phyloP scores from a whole-genome alignment of 2,113 vertebrate genomes.

The Corvus cornix region DNA sequence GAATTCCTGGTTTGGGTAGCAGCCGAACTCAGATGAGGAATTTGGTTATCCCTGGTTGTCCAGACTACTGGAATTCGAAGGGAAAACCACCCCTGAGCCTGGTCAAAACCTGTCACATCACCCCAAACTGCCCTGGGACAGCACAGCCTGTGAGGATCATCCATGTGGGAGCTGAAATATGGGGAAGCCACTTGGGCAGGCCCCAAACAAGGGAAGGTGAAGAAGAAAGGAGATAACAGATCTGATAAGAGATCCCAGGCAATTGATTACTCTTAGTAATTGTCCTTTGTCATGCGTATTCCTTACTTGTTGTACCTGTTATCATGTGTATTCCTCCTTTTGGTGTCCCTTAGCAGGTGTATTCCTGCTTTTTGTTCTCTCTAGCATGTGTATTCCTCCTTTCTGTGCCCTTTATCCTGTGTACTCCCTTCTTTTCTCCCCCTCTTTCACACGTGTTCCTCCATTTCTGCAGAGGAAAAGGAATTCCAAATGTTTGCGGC shows the following conservation, averaged over 20 bases:
- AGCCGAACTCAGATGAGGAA: rapidly evolving
- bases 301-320: background rate
- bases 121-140: background rate
- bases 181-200: background rate
- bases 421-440: background rate
- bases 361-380: background rate
- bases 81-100: background rate
- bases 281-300: background rate
- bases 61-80: rapidly evolving
- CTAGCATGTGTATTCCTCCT: background rate
- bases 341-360: background rate
- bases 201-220: background rate
- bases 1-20: background rate
- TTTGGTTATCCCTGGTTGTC: background rate
- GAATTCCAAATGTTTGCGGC: background rate
- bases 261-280: background rate
- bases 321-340: background rate
- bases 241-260: background rate
- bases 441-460: rapidly evolving
- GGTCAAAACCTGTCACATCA: background rate
- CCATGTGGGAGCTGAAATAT: background rate
- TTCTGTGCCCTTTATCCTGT: background rate
- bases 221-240: background rate
- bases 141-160: background rate
- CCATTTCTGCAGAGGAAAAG: background rate